Base-by-base conservation (phyloP, 1,140 invertebrate genomes). In the Drosophila prosaltans region DNA sequence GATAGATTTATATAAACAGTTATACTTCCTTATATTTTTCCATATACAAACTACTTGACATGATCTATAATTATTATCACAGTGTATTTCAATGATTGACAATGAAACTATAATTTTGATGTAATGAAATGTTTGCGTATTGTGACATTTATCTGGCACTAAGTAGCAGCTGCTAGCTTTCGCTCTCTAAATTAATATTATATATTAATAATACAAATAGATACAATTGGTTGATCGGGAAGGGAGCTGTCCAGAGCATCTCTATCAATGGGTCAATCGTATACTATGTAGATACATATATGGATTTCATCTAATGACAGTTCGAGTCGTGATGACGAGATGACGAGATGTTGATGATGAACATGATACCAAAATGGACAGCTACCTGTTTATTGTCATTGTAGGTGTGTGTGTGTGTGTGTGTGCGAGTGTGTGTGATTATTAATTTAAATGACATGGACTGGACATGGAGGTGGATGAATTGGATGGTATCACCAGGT, bases 371-470 rank as follows among this genome's bases (percentile, higher is more conserved):
- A 58, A 60, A 63, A 80, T 55, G 48, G 69, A 65, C 70, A 66
- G 26, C 16, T 24, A 54, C 48, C 43, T 24, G 32, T 11, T 8
- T 54, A n/a, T 43, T 59, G 65, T 40, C 69, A 70, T 61, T 59
- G 74, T 60, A 58, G 65, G 8, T 8, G 10, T 48, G 43, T 48
- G 43, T 48, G 43, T 48, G 21, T 24, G 43, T 45, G 43, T 7
- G 16, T 48, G 21, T 48, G 28, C 4, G 54, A 11, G 45, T 45
- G 65, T 65, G 51, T 36, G 82, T 63, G 72, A 88, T 82, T 86
- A 86, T 88, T 86, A 88, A 86, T 86, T 86, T 86, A 86, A 88
- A 85, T 85, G 73, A 65, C 72, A 74, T 65, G 45, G 32, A 26
- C 24, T 26, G 58, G 54, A 76, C 65, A 63, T 36, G 58, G 72